Base-by-base conservation (phyloP, 2,797 vertebrate species). In the Chaetophractus vellerosus region DNA sequence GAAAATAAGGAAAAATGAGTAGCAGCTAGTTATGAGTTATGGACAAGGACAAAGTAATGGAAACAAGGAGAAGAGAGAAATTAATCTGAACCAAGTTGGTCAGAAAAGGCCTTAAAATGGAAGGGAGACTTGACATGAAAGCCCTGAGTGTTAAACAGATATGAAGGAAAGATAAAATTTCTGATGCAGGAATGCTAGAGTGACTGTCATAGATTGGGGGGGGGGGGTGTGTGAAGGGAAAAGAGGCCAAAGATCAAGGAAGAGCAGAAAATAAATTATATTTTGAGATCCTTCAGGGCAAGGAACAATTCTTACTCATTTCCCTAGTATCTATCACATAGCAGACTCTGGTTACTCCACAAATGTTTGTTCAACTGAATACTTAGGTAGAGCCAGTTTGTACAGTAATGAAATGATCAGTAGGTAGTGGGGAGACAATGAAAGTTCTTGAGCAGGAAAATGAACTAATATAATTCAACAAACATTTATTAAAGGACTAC, bases 401-500 rank as follows among this genome's bases (percentile, higher is more conserved):
- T 36, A 84, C 3, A 88, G 57, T 36, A 59, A 85, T 75, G 57
- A 88, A 92, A 88, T 64, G n/a, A 61, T 69, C 50, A 86, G 41
- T 4, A 93, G n/a, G 33, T 31, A 93, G 61, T 33, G 2, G 26
- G 63, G 52, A 71, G 78, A 19, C 82, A 80, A 68, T 50, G 55
- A 74, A 91, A 55, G 31, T 84, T 89, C 81, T 21, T 63, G 23
- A 90, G 33, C 28, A 90, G 63, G 83, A 95, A 95, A 95, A 82
- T 26, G 19, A 85, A 81, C 57, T 78, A 85, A 86, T 76, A 18
- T 63, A 94, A 71, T 28, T 57, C 33, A 55, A 78, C 55, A 88
- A 80, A 36, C n/a, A 68, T 66, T 80, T 71, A 74, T 23, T 57
- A 52, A 68, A 82, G 59, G 64, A 31, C 63, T 52, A 36, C 69